Conservation (phyloP, 1,140 invertebrate species). For the Heliconius hermathena region DNA sequence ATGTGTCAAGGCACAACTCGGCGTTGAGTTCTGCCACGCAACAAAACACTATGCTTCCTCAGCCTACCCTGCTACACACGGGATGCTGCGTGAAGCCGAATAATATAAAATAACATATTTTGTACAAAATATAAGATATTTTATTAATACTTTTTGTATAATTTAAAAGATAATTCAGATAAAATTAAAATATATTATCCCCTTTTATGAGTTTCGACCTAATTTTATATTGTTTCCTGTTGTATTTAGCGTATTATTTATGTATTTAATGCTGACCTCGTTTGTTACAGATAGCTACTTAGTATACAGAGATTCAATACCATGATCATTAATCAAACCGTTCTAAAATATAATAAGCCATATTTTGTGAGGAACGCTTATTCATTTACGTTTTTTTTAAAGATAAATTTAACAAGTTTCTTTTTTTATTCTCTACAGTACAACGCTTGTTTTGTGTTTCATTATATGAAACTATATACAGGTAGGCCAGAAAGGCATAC, state of each 20-base stretch:
- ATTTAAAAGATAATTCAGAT: not conserved
- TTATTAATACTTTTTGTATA: no score
- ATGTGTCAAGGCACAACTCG: no score
- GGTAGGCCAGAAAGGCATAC: no score
- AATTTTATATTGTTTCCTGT: slow-evolving; percentile 5
- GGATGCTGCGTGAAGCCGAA: no score
- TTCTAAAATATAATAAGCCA: slow-evolving; percentile 20
- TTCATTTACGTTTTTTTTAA: not conserved
- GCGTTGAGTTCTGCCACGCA: no score
- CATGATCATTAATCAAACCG: slow-evolving; percentile 24
- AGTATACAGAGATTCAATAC: slow-evolving; percentile 1
- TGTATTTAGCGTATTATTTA: slow-evolving; percentile 4
- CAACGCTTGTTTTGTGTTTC: not conserved
- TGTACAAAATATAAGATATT: no score
- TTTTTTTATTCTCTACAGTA: not conserved
- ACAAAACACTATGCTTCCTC: no score
- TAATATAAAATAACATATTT: no score
- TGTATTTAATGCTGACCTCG: slow-evolving; percentile 3
- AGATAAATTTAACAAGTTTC: not conserved
- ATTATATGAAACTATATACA: no score
- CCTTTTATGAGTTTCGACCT: not conserved
- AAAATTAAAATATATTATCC: not conserved
- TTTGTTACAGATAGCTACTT: slow-evolving; percentile 6
- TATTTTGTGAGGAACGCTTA: not conserved
- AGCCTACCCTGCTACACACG: no score